Evolutionary conservation across 2,888 invertebrate species (phyloP).

Genomic region (Balanococcus diminutus): DNA sequence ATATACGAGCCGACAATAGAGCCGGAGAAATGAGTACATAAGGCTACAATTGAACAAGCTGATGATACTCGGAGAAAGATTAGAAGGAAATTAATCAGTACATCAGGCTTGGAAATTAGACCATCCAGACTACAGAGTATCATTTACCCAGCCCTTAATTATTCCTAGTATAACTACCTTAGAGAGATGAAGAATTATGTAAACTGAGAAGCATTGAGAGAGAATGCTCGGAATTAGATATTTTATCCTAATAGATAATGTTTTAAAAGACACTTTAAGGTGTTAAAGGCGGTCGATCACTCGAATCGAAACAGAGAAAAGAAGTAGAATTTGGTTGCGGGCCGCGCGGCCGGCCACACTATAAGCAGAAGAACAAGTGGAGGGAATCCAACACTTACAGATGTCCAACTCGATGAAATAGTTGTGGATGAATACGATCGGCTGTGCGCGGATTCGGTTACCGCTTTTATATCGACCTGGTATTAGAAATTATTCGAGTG

Average conservation of each 20-base stretch:
- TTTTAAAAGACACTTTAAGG: slow-evolving; percentile 33
- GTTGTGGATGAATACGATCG: not conserved
- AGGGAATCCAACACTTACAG: slow-evolving; percentile 29
- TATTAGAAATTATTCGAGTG: slow-evolving; percentile 13
- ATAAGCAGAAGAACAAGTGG: not conserved
- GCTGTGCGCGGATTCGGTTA: slow-evolving; percentile 3
- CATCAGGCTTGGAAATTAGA: not conserved
- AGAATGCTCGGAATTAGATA: slow-evolving; percentile 10
- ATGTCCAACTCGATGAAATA: slow-evolving; percentile 40
- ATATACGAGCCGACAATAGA: not conserved
- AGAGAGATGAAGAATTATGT: not conserved
- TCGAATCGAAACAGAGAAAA: not conserved
- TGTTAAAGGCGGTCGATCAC: not conserved
- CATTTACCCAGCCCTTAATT: not conserved
- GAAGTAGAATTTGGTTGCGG: slow-evolving; percentile 1
- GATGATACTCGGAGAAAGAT: not conserved
- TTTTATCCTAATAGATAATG: slow-evolving; percentile 39
- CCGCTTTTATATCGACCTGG: not conserved
- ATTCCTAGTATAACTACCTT: not conserved
- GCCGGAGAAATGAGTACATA: not conserved
- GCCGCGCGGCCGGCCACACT: not conserved
- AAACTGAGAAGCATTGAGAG: slow-evolving; percentile 37
- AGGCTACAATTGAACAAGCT: not conserved
- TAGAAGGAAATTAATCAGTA: not conserved
- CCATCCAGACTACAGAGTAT: not conserved